Evolutionary conservation across 2,888 invertebrate species (phyloP).

Genomic region (Zaprionus bogoriensis): DNA sequence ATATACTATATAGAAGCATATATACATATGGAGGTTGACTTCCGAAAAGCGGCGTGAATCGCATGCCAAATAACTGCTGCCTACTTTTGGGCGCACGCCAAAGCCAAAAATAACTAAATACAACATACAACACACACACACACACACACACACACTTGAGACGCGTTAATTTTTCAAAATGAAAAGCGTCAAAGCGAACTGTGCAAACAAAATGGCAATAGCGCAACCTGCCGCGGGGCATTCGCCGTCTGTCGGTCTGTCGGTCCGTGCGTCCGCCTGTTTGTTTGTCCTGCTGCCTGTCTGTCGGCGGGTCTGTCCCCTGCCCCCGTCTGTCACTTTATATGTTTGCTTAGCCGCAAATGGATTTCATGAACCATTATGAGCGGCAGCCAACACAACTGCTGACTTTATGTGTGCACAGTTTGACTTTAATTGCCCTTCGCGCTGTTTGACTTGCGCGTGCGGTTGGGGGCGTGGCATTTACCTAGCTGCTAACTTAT

Average conservation of each 20-base stretch:
- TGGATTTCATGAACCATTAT: constrained; percentile 56
- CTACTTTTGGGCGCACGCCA: constrained; percentile 37
- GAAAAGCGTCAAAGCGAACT: constrained; percentile 46
- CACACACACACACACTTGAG: not conserved
- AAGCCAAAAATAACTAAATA: not conserved
- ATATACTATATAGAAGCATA: not conserved
- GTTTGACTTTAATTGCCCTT: constrained; percentile 55
- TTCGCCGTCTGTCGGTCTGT: not conserved
- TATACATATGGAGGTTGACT: no score
- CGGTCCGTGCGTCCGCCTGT: constrained; percentile 1
- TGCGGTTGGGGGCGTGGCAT: constrained; percentile 18
- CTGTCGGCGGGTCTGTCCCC: not conserved
- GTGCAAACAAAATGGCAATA: constrained; percentile 36
- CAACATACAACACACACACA: not conserved
- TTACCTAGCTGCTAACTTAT: constrained; percentile 32
- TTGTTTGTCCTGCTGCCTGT: not conserved
- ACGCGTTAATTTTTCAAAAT: constrained; percentile 52
- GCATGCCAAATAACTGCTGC: constrained; percentile 38
- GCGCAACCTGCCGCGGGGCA: constrained; percentile 30
- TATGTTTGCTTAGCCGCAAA: constrained; percentile 54
- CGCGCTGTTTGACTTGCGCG: constrained; percentile 13
- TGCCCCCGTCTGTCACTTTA: constrained; percentile 15
- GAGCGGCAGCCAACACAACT: constrained; percentile 34
- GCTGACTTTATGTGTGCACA: constrained; percentile 42
- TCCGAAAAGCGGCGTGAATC: no score